Percentiles rank a stretch among this genome's conserved stretches.
Conservation (phyloP, 2,113 vertebrate genomes). For the Ceratotherium simum region DNA sequence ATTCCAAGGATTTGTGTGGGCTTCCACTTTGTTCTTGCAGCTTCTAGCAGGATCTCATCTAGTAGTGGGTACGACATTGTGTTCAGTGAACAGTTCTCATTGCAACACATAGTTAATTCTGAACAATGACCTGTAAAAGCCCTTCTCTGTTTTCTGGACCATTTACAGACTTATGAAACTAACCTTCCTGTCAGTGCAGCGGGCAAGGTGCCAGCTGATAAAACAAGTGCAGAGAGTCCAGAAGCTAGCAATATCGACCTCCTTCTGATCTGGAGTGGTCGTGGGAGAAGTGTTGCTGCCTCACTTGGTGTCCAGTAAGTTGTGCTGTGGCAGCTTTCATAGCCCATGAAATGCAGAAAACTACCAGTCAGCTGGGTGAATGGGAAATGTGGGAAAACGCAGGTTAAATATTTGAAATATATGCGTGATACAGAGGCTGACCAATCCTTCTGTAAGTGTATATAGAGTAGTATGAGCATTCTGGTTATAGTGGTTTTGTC, state of each 20-base stretch:
- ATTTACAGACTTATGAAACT: not conserved
- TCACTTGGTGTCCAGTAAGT: not conserved
- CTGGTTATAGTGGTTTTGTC: not conserved
- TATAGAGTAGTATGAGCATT: not conserved
- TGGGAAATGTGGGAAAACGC: not conserved
- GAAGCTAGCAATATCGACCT: not conserved
- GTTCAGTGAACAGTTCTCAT: not conserved
- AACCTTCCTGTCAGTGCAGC: not conserved
- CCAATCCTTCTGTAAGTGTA: not conserved
- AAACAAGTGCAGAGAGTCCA: not conserved
- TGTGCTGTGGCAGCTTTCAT: not conserved
- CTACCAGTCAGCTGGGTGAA: not conserved
- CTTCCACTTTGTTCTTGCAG: not conserved
- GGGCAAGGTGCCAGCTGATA: not conserved
- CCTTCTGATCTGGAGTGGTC: not conserved
- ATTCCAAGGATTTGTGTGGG: not conserved
- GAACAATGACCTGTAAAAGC: not conserved
- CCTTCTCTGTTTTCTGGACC: not conserved
- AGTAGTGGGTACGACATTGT: not conserved
- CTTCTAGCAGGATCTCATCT: not conserved
- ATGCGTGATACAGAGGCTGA: not conserved
- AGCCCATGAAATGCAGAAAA: not conserved
- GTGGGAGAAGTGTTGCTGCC: not conserved
- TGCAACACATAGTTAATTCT: not conserved
- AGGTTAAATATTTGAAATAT: not conserved